Percentiles rank a stretch among this genome's conserved stretches.
Conservation (phyloP, 2,888 invertebrate genomes). For the Macrophya annulata region DNA sequence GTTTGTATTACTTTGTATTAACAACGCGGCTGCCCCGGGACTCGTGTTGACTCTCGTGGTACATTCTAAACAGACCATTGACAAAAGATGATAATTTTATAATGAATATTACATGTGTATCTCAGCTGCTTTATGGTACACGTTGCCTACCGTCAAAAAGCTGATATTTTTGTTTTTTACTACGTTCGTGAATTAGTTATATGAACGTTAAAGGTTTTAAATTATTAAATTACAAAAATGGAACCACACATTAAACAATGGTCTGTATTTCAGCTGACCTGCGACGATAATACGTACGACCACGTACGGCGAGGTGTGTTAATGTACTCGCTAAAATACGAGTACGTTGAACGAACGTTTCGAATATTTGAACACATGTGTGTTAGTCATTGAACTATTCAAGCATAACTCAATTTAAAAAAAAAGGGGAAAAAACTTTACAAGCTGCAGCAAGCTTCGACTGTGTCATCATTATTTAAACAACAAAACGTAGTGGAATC, state of each 20-base stretch:
- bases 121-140: neutral
- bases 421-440: neutral
- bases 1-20: neutral
- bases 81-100: neutral
- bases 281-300: neutral
- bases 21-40: neutral
- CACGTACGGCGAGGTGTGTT: neutral
- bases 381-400: neutral
- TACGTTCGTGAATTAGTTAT: neutral
- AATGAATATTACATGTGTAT: neutral
- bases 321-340: neutral
- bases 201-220: neutral
- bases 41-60: slow-evolving; percentile 25
- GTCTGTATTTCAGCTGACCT: neutral
- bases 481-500: neutral
- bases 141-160: neutral
- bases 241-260: neutral
- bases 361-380: slow-evolving; percentile 15
- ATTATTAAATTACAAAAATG: neutral
- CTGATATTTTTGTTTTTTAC: neutral
- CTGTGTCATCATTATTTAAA: slow-evolving; percentile 8
- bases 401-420: neutral
- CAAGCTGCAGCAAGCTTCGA: neutral
- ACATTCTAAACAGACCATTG: slow-evolving; percentile 6
- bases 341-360: neutral